Percentiles rank a stretch among this genome's conserved stretches.
These are phyloP conservation scores for Bombus pyrosoma DNA, from an alignment of 1,140 invertebrate species.

Conservation along the genomic window DNA sequence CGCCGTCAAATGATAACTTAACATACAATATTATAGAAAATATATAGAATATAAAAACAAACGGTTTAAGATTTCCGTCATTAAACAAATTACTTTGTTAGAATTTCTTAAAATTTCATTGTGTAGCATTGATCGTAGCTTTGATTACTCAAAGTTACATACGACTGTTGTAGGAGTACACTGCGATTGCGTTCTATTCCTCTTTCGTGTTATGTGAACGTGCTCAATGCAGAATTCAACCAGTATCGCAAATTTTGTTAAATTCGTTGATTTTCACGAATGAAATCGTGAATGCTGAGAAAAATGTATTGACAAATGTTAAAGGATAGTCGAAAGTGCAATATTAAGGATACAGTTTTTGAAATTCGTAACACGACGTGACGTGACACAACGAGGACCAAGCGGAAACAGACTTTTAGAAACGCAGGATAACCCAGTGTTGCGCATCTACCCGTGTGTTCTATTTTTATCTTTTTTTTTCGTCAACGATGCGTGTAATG, in stretches of 20 bases:
- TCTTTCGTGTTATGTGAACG: background rate
- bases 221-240: background rate
- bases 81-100: background rate
- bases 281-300: background rate
- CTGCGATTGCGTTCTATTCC: background rate
- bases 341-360: background rate
- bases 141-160: background rate
- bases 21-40: too few species aligned
- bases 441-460: background rate
- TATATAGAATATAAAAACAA: too few species aligned
- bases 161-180: background rate
- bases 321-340: background rate
- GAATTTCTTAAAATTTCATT: background rate
- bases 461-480: background rate
- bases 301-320: background rate
- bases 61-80: background rate
- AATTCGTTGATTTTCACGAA: too few species aligned
- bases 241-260: background rate
- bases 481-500: background rate
- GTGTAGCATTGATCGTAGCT: too few species aligned
- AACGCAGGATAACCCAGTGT: background rate
- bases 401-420: background rate
- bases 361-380: conserved; percentile 32
- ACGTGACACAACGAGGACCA: conserved; percentile 19
- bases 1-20: background rate